A percentile compares a stretch with the other conserved stretches of the same genome.
Conservation (phyloP, 2,888 invertebrate genomes). For the Tinea trinotella region DNA sequence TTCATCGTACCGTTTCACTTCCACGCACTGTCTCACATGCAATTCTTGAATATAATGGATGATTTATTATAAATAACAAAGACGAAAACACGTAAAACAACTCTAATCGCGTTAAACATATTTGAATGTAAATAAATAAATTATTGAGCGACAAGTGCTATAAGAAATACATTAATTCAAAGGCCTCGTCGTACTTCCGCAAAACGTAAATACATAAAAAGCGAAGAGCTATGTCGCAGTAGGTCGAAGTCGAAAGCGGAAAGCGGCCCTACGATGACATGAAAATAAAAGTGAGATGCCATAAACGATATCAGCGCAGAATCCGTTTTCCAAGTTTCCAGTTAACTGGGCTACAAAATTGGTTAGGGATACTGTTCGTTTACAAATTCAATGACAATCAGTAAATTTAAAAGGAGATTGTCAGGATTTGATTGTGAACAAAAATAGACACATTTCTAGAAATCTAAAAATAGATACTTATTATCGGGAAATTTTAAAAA, state of each 20-base stretch:
- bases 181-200: neutral
- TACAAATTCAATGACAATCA: neutral
- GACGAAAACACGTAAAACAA: neutral
- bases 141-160: neutral
- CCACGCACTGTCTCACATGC: slow-evolving; percentile 23
- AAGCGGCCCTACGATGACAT: slow-evolving; percentile 20
- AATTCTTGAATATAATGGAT: slow-evolving; percentile 8
- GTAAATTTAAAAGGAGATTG: neutral
- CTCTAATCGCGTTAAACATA: neutral
- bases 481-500: neutral
- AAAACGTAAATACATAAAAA: neutral
- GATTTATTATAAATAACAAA: neutral
- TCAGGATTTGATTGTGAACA: neutral
- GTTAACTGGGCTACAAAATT: slow-evolving; percentile 6
- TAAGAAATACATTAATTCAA: neutral
- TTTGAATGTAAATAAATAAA: neutral
- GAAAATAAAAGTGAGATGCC: slow-evolving; percentile 22
- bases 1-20: slow-evolving; percentile 52
- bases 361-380: slow-evolving; percentile 4
- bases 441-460: neutral
- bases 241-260: slow-evolving; percentile 23
- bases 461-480: neutral
- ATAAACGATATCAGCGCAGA: neutral
- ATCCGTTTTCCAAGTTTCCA: neutral
- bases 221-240: slow-evolving; percentile 7